These are phyloP conservation scores for Rhipidura dahli DNA, from an alignment of 2,113 vertebrate species.

Conservation along the genomic window DNA sequence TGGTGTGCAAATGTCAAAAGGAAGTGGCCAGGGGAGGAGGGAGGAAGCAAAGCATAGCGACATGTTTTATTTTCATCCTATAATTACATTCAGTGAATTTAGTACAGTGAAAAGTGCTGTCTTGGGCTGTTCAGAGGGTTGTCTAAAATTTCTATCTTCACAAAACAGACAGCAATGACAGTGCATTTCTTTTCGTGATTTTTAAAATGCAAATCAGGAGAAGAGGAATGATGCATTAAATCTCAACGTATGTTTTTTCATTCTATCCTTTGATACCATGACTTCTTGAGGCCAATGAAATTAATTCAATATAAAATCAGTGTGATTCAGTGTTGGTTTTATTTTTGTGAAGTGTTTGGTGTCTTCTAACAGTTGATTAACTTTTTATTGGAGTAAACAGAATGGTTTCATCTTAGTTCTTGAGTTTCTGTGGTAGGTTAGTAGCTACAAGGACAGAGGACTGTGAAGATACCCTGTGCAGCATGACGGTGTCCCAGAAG, in stretches of 20 bases:
- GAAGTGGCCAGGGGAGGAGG: background rate
- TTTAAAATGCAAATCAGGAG: background rate
- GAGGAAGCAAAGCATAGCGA: background rate
- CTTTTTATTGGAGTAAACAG: background rate
- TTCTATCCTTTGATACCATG: background rate
- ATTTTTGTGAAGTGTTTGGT: background rate
- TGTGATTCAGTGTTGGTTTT: background rate
- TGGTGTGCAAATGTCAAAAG: background rate
- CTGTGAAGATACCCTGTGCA: background rate
- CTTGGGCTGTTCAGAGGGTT: background rate
- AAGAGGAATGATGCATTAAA: background rate
- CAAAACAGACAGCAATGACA: background rate
- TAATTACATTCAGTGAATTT: background rate
- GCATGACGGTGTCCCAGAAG: background rate
- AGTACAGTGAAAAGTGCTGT: background rate
- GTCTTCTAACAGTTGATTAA: background rate
- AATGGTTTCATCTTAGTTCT: background rate
- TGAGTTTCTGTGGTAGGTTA: background rate
- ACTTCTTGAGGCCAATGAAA: background rate
- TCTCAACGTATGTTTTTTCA: background rate
- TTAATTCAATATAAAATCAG: background rate
- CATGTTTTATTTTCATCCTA: background rate
- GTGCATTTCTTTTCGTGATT: background rate
- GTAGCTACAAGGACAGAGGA: background rate
- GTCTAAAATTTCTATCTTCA: background rate